phyloP scores from a whole-genome alignment of 2,797 vertebrate genomes.

The Fratercula arctica region DNA sequence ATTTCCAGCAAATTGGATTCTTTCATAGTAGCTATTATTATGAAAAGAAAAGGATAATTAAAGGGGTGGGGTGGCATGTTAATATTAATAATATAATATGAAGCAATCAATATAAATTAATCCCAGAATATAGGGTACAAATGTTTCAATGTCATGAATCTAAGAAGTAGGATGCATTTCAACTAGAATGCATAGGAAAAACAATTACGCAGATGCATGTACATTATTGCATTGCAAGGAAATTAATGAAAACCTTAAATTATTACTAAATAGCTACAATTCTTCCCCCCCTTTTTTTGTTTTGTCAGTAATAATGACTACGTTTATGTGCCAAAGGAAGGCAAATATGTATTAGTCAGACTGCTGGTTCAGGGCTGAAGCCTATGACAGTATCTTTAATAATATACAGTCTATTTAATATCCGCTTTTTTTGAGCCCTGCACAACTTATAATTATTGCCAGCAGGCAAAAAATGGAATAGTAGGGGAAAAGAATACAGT shows the following conservation, averaged over 20 bases:
- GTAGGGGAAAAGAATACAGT: background rate
- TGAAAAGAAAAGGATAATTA: slow-evolving; percentile 12
- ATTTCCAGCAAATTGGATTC: background rate
- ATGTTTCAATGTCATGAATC: slow-evolving; percentile 18
- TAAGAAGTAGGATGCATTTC: slow-evolving; percentile 4
- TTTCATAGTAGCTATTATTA: background rate
- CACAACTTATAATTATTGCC: slow-evolving; percentile 73
- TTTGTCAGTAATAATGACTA: slow-evolving; percentile 60
- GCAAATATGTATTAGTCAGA: slow-evolving; percentile 72
- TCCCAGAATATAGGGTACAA: slow-evolving; percentile 20
- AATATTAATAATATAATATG: slow-evolving; percentile 25
- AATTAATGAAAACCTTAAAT: slow-evolving; percentile 57
- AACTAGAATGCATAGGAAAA: slow-evolving; percentile 17
- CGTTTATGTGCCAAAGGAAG: slow-evolving; percentile 64
- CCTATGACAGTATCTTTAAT: slow-evolving; percentile 76
- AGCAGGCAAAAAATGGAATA: slow-evolving; percentile 45
- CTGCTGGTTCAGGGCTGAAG: slow-evolving; percentile 54
- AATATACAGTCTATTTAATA: slow-evolving; percentile 77
- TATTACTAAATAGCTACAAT: slow-evolving; percentile 45
- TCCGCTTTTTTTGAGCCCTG: slow-evolving; percentile 66
- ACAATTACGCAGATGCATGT: slow-evolving; percentile 55
- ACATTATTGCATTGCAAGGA: slow-evolving; percentile 24
- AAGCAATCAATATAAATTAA: slow-evolving; percentile 9
- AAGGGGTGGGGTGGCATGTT: background rate
- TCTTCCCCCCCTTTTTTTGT: background rate